Conservation (phyloP, 2,797 vertebrate species). For the Paguma larvata region DNA sequence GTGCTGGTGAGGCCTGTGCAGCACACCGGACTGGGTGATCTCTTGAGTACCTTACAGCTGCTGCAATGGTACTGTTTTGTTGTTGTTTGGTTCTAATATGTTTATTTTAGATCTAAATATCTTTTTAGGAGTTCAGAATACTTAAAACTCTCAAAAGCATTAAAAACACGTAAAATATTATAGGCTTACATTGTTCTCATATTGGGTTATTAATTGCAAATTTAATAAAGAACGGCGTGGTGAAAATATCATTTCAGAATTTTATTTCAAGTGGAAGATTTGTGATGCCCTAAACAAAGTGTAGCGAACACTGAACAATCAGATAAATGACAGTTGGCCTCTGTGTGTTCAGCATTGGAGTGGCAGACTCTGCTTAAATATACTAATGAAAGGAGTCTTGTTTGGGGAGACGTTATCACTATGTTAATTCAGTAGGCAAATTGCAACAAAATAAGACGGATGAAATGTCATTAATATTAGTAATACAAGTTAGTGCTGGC, state of each 20-base stretch:
- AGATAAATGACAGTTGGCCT: conserved; percentile 5
- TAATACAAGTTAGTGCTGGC: conserved; percentile 19
- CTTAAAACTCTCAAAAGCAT: conserved; percentile 27
- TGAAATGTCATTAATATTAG: not conserved
- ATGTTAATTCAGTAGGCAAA: conserved; percentile 2
- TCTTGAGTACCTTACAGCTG: not conserved
- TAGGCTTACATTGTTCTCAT: conserved; percentile 39
- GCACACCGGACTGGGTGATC: not conserved
- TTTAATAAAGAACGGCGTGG: not conserved
- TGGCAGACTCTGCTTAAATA: conserved; percentile 36
- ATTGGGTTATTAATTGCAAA: conserved; percentile 35
- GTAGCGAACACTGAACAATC: conserved; percentile 9
- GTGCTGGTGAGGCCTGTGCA: not conserved
- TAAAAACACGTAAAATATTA: conserved; percentile 38
- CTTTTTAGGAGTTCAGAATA: conserved; percentile 30
- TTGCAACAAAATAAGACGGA: not conserved
- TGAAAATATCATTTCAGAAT: conserved; percentile 44
- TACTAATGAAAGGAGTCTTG: not conserved
- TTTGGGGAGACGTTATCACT: not conserved
- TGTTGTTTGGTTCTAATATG: conserved; percentile 10
- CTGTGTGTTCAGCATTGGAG: not conserved
- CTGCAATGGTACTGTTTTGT: not conserved
- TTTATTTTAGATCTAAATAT: conserved; percentile 54
- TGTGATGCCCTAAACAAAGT: not conserved
- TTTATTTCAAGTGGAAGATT: conserved; percentile 57